phyloP scores from a whole-genome alignment of 2,113 vertebrate species.

The Otolemur garnettii region DNA sequence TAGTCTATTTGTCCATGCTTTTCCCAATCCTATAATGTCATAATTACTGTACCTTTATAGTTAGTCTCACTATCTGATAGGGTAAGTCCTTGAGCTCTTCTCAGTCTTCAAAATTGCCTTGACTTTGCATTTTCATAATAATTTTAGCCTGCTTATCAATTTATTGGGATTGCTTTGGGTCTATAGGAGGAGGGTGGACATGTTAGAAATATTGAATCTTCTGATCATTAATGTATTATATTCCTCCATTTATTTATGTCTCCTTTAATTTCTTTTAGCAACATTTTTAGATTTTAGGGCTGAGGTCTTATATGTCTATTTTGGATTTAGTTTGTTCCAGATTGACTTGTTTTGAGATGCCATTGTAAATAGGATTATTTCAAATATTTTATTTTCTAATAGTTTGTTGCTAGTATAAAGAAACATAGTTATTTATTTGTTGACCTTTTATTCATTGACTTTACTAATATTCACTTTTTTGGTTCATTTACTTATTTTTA shows the following conservation, averaged over 20 bases:
- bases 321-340: background rate
- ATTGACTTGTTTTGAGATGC: background rate
- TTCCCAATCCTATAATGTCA: background rate
- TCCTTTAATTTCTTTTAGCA: background rate
- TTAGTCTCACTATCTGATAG: background rate
- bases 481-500: background rate
- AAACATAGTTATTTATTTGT: background rate
- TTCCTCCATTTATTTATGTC: background rate
- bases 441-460: background rate
- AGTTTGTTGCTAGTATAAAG: background rate
- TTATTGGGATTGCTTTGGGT: background rate
- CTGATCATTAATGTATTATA: background rate
- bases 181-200: background rate
- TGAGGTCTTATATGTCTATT: background rate
- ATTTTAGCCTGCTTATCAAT: background rate
- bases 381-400: background rate
- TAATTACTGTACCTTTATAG: background rate
- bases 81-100: background rate
- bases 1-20: background rate
- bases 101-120: background rate
- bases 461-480: background rate
- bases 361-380: background rate
- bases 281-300: background rate
- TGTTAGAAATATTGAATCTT: background rate
- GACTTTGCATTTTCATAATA: background rate